A percentile compares a stretch with the other conserved stretches of the same genome.
Conservation (phyloP, 2,113 vertebrate genomes). For the Lagopus leucura region DNA sequence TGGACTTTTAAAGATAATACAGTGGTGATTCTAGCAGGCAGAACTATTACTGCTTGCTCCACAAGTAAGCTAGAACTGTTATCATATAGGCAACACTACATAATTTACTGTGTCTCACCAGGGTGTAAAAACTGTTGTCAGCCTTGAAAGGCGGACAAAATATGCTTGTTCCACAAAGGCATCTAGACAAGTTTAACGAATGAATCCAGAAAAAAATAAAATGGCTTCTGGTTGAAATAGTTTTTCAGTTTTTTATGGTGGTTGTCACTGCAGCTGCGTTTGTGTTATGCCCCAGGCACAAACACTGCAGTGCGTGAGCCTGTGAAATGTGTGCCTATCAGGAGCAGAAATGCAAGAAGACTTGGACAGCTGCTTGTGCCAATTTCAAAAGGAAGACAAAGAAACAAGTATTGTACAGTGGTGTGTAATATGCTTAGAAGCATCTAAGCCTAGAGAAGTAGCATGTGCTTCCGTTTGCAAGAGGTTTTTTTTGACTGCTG, state of each 20-base stretch:
- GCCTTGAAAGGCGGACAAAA: conserved; percentile 72
- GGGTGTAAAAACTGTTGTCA: conserved; percentile 63
- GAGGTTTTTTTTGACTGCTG: conserved; percentile 69
- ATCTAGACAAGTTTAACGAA: conserved; percentile 75
- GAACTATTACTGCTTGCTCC: conserved; percentile 4
- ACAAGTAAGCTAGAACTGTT: conserved; percentile 43
- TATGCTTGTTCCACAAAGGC: conserved; percentile 66
- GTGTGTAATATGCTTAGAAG: conserved; percentile 48
- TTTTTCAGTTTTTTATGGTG: conserved; percentile 67
- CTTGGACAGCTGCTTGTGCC: conserved; percentile 31
- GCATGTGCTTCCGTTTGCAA: conserved; percentile 54
- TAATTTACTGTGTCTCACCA: conserved; percentile 55
- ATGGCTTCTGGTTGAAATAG: conserved; percentile 72
- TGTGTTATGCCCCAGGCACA: conserved; percentile 10
- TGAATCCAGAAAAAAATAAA: conserved; percentile 74
- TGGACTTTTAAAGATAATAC: conserved; percentile 44
- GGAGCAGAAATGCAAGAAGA: conserved; percentile 53
- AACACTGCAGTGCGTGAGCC: background rate
- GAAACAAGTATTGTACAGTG: conserved; percentile 13
- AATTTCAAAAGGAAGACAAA: conserved; percentile 56
- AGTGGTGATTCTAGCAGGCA: conserved; percentile 18
- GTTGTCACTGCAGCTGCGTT: conserved; percentile 62
- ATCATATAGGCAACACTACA: background rate
- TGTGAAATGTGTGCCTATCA: conserved; percentile 7
- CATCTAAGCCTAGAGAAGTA: conserved; percentile 39